Percentiles rank a stretch among this genome's conserved stretches.
Evolutionary conservation across 2,113 vertebrate genomes (phyloP).

Genomic region (Argyrosomus japonicus): DNA sequence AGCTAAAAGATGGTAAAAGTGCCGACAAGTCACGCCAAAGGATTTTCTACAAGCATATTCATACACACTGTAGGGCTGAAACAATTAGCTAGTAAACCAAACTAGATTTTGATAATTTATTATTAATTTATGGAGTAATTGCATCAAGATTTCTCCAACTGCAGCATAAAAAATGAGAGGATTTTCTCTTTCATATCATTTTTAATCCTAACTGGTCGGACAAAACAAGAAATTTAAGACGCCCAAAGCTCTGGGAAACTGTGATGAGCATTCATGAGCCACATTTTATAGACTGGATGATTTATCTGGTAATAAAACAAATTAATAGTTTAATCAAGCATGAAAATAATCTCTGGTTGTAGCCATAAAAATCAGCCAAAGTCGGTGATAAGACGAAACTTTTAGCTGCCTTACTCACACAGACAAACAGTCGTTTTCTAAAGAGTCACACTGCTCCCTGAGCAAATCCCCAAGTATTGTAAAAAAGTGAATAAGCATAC

Average conservation of each 20-base stretch:
- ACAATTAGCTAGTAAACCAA: neutral
- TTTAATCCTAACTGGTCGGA: neutral
- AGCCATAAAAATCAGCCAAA: neutral
- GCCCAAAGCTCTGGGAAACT: neutral
- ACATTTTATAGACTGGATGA: neutral
- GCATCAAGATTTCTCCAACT: neutral
- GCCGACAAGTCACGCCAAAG: neutral
- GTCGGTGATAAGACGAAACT: neutral
- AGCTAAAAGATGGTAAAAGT: constrained; percentile 3
- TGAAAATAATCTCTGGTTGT: neutral
- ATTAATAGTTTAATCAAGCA: neutral
- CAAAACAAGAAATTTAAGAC: neutral
- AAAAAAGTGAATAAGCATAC: constrained; percentile 2
- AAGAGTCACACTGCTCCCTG: neutral
- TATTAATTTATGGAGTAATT: neutral
- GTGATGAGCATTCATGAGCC: neutral
- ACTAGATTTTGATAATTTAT: neutral
- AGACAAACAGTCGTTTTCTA: constrained; percentile 1
- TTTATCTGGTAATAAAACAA: neutral
- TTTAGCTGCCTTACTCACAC: neutral
- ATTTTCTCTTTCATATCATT: neutral
- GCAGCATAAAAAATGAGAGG: neutral
- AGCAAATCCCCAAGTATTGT: constrained; percentile 11
- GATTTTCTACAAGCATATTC: neutral
- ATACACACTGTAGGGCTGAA: rapidly evolving